These are phyloP conservation scores for Poeciliopsis paucimaculata DNA, from an alignment of 2,797 vertebrate species.

Conservation along the genomic window DNA sequence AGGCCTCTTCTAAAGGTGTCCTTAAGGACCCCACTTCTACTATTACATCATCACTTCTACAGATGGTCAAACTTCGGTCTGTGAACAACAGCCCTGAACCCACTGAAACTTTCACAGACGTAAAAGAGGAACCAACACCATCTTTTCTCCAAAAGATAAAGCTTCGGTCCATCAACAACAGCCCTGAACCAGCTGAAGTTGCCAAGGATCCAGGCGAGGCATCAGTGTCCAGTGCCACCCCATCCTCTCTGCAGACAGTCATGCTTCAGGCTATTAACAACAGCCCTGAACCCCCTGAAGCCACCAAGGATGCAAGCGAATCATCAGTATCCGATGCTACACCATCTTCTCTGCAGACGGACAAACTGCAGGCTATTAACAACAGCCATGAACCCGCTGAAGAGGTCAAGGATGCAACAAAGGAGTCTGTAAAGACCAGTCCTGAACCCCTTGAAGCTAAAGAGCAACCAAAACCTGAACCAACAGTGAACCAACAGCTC, in stretches of 20 bases:
- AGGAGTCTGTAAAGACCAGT: constrained; percentile 57
- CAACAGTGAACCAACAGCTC: constrained; percentile 37
- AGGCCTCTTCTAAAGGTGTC: constrained; percentile 57
- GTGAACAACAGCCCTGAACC: constrained; percentile 73
- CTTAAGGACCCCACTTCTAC: constrained; percentile 80
- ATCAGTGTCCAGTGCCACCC: background rate
- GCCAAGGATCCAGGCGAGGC: background rate
- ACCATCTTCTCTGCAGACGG: background rate
- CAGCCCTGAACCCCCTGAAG: background rate
- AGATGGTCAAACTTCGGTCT: constrained; percentile 88
- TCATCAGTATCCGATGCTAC: constrained; percentile 54
- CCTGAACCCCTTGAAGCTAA: constrained; percentile 29
- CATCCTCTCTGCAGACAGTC: background rate
- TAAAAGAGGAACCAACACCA: background rate
- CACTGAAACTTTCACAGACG: constrained; percentile 11
- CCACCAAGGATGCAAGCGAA: background rate
- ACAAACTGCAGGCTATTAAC: background rate
- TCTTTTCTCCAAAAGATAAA: constrained; percentile 72
- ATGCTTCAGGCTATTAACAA: background rate
- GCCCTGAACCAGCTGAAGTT: constrained; percentile 2
- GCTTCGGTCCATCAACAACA: constrained; percentile 11
- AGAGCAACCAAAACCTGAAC: constrained; percentile 50
- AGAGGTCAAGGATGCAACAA: background rate
- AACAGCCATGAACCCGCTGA: constrained; percentile 14
- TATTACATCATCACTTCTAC: constrained; percentile 85